Evolutionary conservation across 2,888 invertebrate genomes (phyloP).

Genomic region (Resseliella maxima): DNA sequence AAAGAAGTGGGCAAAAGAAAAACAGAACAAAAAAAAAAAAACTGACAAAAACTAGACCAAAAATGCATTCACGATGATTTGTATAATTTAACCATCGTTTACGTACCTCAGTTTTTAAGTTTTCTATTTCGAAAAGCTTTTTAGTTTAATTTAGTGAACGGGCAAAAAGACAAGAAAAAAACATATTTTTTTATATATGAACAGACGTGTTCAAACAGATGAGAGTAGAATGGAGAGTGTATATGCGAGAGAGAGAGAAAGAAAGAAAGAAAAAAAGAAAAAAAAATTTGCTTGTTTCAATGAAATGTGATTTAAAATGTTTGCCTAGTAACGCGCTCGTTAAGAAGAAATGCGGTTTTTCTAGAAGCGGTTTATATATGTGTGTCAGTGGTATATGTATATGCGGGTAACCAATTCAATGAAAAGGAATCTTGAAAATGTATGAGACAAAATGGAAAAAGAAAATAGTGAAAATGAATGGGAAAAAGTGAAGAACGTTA

Average conservation of each 20-base stretch:
- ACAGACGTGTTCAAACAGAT: neutral
- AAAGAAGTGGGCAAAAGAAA: neutral
- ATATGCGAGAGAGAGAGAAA: neutral
- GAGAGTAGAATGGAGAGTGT: neutral
- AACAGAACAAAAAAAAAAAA: neutral
- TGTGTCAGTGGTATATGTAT: neutral
- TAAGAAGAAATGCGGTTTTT: neutral
- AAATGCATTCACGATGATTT: slow-evolving; percentile 54
- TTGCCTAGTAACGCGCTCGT: slow-evolving; percentile 5
- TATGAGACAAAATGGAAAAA: neutral
- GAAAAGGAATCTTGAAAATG: neutral
- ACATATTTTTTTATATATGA: too few species aligned
- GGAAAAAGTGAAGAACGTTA: neutral
- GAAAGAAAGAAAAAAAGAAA: slow-evolving; percentile 8
- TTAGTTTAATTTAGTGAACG: slow-evolving; percentile 43
- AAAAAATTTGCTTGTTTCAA: neutral
- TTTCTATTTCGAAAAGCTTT: slow-evolving; percentile 78
- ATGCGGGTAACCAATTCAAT: neutral
- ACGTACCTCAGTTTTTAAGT: slow-evolving; percentile 68
- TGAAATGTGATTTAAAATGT: slow-evolving; percentile 33
- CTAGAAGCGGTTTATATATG: neutral
- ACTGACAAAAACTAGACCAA: slow-evolving; percentile 56
- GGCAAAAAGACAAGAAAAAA: neutral
- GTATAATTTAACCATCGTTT: slow-evolving; percentile 42
- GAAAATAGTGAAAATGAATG: neutral